Conservation (phyloP, 2,888 invertebrate species). For the Apantesis nais region DNA sequence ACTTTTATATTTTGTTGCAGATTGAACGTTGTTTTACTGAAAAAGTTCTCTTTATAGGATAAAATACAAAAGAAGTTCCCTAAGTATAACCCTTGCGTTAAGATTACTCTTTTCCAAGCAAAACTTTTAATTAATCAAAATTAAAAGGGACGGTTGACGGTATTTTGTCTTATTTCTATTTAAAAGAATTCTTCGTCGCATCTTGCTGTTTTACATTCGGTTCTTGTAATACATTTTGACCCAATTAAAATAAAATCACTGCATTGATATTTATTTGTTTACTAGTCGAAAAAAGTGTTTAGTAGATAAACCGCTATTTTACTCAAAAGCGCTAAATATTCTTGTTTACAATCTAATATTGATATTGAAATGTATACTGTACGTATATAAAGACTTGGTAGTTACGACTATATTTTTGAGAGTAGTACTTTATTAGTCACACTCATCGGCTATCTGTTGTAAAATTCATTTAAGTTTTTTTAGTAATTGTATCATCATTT, state of each 20-base stretch:
- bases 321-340: too few species aligned
- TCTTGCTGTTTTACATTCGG: slow-evolving; percentile 11
- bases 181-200: slow-evolving; percentile 30
- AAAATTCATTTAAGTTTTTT: too few species aligned
- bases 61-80: slow-evolving; percentile 82
- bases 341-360: too few species aligned
- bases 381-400: too few species aligned
- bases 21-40: slow-evolving; percentile 82
- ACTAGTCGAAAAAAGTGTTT: neutral
- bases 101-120: slow-evolving; percentile 73
- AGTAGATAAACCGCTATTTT: neutral
- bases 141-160: slow-evolving; percentile 64
- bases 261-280: neutral
- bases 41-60: slow-evolving; percentile 79
- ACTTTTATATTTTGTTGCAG: slow-evolving; percentile 83
- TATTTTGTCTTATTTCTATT: slow-evolving; percentile 42
- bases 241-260: neutral
- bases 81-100: slow-evolving; percentile 77
- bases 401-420: too few species aligned
- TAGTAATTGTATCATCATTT: too few species aligned
- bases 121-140: slow-evolving; percentile 84
- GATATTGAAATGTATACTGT: too few species aligned
- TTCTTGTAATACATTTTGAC: neutral
- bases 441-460: too few species aligned
- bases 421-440: too few species aligned